Percentiles rank a stretch among this genome's conserved stretches.
Conservation (phyloP, 2,888 invertebrate genomes). For the Ectemnius continuus region DNA sequence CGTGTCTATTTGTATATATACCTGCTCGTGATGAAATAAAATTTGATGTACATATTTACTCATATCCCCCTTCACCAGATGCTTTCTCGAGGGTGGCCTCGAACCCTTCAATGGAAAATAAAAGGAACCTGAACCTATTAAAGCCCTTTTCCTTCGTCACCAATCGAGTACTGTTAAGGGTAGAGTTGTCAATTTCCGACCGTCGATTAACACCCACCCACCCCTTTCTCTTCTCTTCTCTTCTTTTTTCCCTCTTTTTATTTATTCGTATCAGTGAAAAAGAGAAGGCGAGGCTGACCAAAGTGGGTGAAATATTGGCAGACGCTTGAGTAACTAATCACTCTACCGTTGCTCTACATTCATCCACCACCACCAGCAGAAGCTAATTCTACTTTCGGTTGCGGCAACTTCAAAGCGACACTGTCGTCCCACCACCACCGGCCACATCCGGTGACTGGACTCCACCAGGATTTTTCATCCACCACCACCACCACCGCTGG, state of each 20-base stretch:
- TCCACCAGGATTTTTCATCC: constrained; percentile 64
- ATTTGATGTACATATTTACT: constrained; percentile 77
- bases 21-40: constrained; percentile 76
- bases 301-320: no score
- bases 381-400: background rate
- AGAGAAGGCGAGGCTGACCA: no score
- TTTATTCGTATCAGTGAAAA: background rate
- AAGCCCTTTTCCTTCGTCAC: background rate
- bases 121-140: constrained; percentile 27
- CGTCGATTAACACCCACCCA: no score
- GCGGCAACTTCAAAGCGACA: background rate
- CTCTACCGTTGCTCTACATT: background rate
- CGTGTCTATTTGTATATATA: constrained; percentile 76
- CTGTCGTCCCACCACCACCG: background rate
- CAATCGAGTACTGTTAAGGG: background rate
- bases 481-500: constrained; percentile 44
- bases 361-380: background rate
- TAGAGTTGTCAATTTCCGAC: constrained; percentile 8
- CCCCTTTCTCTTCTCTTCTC: background rate
- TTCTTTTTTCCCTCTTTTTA: constrained; percentile 3
- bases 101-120: constrained; percentile 43
- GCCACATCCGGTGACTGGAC: background rate
- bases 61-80: constrained; percentile 40
- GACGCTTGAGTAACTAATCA: no score
- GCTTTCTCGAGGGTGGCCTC: constrained; percentile 44